Evolutionary conservation across 2,797 vertebrate genomes (phyloP), one percentile per base, ranked within the genome.

Genomic region (Rhodeus uyekii): DNA sequence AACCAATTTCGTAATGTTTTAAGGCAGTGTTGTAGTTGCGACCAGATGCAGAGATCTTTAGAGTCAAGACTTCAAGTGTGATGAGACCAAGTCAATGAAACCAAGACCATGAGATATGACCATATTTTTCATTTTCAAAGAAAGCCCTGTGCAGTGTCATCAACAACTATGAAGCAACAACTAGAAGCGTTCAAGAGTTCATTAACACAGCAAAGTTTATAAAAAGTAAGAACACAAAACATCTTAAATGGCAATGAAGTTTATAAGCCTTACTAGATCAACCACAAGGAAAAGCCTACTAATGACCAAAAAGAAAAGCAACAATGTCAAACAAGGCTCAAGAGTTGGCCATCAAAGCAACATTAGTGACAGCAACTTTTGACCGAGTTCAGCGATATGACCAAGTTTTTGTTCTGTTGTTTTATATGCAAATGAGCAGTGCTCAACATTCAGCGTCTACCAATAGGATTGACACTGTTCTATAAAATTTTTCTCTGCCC

Each of bases 1-100:
- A 72, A 68, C 42, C 44, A 61, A 72, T 68, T 42, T 78, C n/a
- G 9, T 13, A 22, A 48, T 64, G 38, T 19, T 24, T 44, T 76
- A 29, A 13, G 18, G 18, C 5, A 22, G 18, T 71, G 68, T 71
- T 48, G 27, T 22, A 29, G 27, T 5, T 19, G 22, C 50, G 29
- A n/a, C 5, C 27, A 19, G 27, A n/a, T n/a, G n/a, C n/a, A n/a
- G n/a, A n/a, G n/a, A 24, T 32, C 14, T 18, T 44, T 46, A 18
- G 13, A 69, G 42, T 46, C 38, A 68, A 68, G 7, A 24, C 22
- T n/a, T n/a, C 5, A 13, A 42, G n/a, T 42, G 13, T 42, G 6
- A 27, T 44, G 39, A 68, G n/a, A 38, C 10, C 0, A 13, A 68
- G 65, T 68, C 18, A 48, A 19, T 69, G 14, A 71, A 71, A 71